phyloP scores from a whole-genome alignment of 2,888 invertebrate genomes.

The Trissolcus japonicus region DNA sequence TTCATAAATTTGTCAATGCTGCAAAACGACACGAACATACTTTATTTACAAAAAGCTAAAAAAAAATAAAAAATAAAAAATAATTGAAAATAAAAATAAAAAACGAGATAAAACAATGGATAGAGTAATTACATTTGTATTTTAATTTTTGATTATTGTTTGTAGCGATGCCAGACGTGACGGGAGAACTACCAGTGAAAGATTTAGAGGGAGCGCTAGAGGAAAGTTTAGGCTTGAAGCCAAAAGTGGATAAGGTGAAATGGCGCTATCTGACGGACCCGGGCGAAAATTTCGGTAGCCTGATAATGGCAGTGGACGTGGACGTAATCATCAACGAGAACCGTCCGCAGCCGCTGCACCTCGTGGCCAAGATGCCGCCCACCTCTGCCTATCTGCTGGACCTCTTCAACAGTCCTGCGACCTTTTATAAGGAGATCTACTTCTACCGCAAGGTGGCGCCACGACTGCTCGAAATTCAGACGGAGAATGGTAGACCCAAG shows the following conservation, averaged over 20 bases:
- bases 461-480: slow-evolving; percentile 63
- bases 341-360: slow-evolving; percentile 61
- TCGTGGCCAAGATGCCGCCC: slow-evolving; percentile 73
- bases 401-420: slow-evolving; percentile 70
- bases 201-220: slow-evolving; percentile 64
- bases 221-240: slow-evolving; percentile 60
- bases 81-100: too few relatives aligned
- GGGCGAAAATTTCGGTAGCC: slow-evolving; percentile 74
- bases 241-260: slow-evolving; percentile 62
- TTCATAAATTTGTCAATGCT: too few relatives aligned
- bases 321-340: slow-evolving; percentile 55
- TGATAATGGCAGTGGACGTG: slow-evolving; percentile 68
- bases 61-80: too few relatives aligned
- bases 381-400: slow-evolving; percentile 67
- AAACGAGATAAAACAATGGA: too few relatives aligned
- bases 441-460: slow-evolving; percentile 69
- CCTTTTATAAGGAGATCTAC: slow-evolving; percentile 71
- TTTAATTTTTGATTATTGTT: too few relatives aligned
- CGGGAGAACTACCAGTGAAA: slow-evolving; percentile 61
- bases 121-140: too few relatives aligned
- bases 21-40: too few relatives aligned
- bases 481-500: slow-evolving; percentile 62
- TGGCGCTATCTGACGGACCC: slow-evolving; percentile 73
- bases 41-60: too few relatives aligned
- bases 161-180: slow-evolving; percentile 60